Evolutionary conservation across 1,140 invertebrate species (phyloP).

Genomic region (Druon quercuslanigerum): DNA sequence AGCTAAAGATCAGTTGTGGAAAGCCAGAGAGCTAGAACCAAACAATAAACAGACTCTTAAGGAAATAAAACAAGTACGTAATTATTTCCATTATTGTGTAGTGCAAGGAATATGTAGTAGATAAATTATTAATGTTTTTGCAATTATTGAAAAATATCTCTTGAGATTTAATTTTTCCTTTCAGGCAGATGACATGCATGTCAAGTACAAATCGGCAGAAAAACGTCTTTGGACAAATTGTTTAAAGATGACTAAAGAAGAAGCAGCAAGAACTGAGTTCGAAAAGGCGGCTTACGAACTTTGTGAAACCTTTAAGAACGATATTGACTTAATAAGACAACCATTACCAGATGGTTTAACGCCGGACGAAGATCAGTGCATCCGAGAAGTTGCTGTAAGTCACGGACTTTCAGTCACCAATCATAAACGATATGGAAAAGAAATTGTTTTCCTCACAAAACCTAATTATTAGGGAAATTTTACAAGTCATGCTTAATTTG

Average conservation of each 20-base stretch:
- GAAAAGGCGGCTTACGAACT: slow-evolving; percentile 52
- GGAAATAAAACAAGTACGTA: slow-evolving; percentile 53
- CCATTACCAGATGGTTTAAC: slow-evolving; percentile 62
- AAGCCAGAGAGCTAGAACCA: slow-evolving; percentile 50
- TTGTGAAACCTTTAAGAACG: slow-evolving; percentile 53
- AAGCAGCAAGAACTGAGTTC: slow-evolving; percentile 45
- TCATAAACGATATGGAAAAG: slow-evolving; percentile 54
- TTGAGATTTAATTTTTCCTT: slow-evolving; percentile 25
- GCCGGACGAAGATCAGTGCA: slow-evolving; percentile 49
- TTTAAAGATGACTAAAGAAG: slow-evolving; percentile 46
- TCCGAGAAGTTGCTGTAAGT: slow-evolving; percentile 56
- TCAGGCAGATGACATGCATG: slow-evolving; percentile 57
- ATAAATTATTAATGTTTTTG: not conserved
- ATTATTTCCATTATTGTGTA: not conserved
- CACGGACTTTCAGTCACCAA: slow-evolving; percentile 54
- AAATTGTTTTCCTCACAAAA: slow-evolving; percentile 58
- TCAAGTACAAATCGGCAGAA: slow-evolving; percentile 49
- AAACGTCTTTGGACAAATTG: slow-evolving; percentile 62
- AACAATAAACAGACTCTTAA: slow-evolving; percentile 40
- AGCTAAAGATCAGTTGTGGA: slow-evolving; percentile 58
- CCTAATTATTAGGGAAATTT: slow-evolving; percentile 36
- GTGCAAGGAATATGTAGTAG: too few species aligned
- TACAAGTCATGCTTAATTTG: not conserved
- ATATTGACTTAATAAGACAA: slow-evolving; percentile 48
- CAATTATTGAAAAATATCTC: not conserved